Base-by-base conservation (phyloP, 2,888 invertebrate genomes). In the Smittia sp. region DNA sequence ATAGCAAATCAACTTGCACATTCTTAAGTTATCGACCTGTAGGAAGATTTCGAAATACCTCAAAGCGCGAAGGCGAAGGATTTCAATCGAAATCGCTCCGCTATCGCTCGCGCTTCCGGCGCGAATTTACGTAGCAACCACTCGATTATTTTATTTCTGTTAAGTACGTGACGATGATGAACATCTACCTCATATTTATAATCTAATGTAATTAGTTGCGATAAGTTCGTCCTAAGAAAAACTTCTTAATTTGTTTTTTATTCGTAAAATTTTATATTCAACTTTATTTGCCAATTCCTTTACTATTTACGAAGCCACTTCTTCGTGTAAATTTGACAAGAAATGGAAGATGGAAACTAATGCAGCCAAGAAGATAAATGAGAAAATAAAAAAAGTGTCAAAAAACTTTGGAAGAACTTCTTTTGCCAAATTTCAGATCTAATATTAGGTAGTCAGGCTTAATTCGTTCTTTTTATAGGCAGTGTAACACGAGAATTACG, bases 111-210 rank as follows among this genome's bases (percentile, higher is more conserved):
- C 46, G 46, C 46, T 46, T 46, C 32, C 32, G 32, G 32, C 32
- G 32, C 32, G 32, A 32, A 32, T 6, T 32, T 32, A 32, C 9
- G 32, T 32, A 32, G 32, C n/a, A 32, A 32, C 32, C 32, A 32
- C 9, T 32, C 32, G 32, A 32, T 32, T 9, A 32, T 32, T 32
- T 32, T 32, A 32, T 32, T 32, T 32, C 9, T 6, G 32, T 32
- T 32, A 32, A 32, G 32, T 32, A 3, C 32, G 32, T 32, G 32
- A 32, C 32, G 32, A 63, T 15, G 24, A 63, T 63, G 27, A 54
- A 27, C 20, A 69, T 27, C 69, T 69, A 69, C 69, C 69, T 69
- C 69, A 69, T 69, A 69, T 69, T 69, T 69, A 69, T 69, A 68
- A 41, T 68, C 22, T 46, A 52, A 27, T 69, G 46, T 52, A 52